phyloP scores from a whole-genome alignment of 1,140 invertebrate species.

The Laupala kohalensis region DNA sequence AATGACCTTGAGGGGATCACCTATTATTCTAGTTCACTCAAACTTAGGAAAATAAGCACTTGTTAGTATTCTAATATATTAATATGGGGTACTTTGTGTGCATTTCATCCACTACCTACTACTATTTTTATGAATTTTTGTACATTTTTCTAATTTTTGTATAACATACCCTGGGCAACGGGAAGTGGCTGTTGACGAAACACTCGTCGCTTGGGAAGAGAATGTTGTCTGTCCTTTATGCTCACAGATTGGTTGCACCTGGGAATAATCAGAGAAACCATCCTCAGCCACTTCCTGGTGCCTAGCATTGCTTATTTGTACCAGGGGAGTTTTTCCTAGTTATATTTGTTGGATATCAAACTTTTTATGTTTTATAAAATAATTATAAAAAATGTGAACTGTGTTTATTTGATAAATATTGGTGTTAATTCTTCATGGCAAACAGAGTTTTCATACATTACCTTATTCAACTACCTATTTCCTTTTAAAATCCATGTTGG shows the following conservation, averaged over 20 bases:
- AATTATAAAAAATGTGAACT: slow-evolving; percentile 20
- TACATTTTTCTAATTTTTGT: slow-evolving; percentile 21
- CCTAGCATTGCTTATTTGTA: slow-evolving; percentile 16
- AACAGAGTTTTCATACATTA: slow-evolving; percentile 13
- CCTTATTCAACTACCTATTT: background rate
- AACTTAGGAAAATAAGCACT: slow-evolving; percentile 15
- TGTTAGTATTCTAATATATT: slow-evolving; percentile 16
- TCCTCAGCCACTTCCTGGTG: slow-evolving; percentile 7
- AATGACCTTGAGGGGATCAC: slow-evolving; percentile 6
- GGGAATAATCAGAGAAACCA: background rate
- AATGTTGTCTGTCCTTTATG: slow-evolving; percentile 4
- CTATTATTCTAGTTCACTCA: slow-evolving; percentile 12
- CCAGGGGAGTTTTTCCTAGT: slow-evolving; percentile 18
- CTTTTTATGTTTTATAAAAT: slow-evolving; percentile 21
- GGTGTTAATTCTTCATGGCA: slow-evolving; percentile 18
- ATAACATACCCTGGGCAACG: slow-evolving; percentile 14
- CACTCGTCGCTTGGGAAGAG: slow-evolving; percentile 1
- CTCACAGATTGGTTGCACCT: slow-evolving; percentile 4
- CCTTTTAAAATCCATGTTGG: background rate
- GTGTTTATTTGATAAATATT: slow-evolving; percentile 20
- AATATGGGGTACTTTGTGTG: slow-evolving; percentile 20
- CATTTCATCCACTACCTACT: slow-evolving; percentile 19
- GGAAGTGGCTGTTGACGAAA: slow-evolving; percentile 14
- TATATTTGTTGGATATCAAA: slow-evolving; percentile 20
- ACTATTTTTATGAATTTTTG: slow-evolving; percentile 21